Evolutionary conservation across 2,888 invertebrate genomes (phyloP).

Genomic region (Macrophya annulata): DNA sequence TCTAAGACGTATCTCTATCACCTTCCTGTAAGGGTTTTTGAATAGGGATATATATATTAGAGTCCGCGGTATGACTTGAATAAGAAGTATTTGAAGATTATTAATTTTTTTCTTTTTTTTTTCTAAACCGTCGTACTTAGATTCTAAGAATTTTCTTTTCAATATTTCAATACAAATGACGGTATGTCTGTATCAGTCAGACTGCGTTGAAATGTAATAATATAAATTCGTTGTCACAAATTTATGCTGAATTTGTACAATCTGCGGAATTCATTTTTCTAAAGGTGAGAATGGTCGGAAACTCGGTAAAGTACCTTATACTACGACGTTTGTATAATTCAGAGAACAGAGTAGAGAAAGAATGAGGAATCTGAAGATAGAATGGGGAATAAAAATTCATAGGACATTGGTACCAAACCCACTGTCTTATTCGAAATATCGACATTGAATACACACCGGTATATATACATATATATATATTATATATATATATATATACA

Average conservation of each 20-base stretch:
- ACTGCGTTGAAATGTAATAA: background rate
- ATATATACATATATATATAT: no score
- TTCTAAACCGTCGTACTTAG: no score
- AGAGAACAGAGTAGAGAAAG: background rate
- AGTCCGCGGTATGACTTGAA: no score
- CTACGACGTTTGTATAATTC: slow-evolving; percentile 15
- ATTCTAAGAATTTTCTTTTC: no score
- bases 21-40: background rate
- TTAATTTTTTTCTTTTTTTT: no score
- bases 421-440: slow-evolving; percentile 33
- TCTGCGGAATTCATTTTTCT: background rate
- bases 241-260: background rate
- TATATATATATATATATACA: background rate
- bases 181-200: background rate
- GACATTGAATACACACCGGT: slow-evolving; percentile 16
- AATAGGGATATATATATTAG: background rate
- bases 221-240: background rate
- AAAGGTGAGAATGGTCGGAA: background rate
- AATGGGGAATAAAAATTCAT: slow-evolving; percentile 42
- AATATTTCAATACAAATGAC: no score
- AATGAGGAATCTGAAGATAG: background rate
- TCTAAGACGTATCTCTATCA: background rate
- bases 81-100: no score
- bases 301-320: background rate
- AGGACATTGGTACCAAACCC: slow-evolving; percentile 9